Evolutionary conservation across 2,888 invertebrate species (phyloP), one percentile per base, ranked within the genome.

Genomic region (Thymelicus sylvestris): DNA sequence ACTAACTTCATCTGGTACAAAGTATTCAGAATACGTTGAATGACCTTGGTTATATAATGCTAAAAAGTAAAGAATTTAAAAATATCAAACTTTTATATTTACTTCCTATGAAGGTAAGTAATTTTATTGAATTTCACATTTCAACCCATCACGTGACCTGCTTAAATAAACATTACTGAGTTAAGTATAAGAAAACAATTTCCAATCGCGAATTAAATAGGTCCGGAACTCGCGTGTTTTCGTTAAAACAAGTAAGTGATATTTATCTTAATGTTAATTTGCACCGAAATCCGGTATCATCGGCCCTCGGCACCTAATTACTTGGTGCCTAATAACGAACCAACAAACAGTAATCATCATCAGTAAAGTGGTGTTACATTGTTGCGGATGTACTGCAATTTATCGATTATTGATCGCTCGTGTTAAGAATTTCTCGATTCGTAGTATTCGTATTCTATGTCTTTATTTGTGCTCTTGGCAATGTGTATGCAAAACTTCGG

Each of bases 191-290:
- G 15, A 64, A 63, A 39, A 52, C 50, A 41, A 59, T 59, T 59
- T 66, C 47, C 52, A 66, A 71, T 66, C 65, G 52, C 50, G 60
- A 64, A 71, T 72, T 67, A 57, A 50, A 61, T 68, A 60, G 59
- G 61, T 41, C 55, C 65, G 47, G 61, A 65, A 74, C 72, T 70
- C 38, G 24, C 66, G 41, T 60, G 71, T 66, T 71, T 55, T 15
- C 41, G 65, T 71, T 71, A 12, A 66, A 64, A 72, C 76, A 75
- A 74, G 62, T 39, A 73, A 74, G 75, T 79, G 74, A 74, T 79
- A 79, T 80, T 80, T 81, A 80, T 79, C 77, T 79, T 74, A 76
- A 81, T 79, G 78, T 80, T 83, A 85, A 85, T 83, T 83, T 80
- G 78, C 72, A 77, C 77, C 80, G 72, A 83, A 80, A 79, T 78